Conservation (phyloP, 2,888 invertebrate genomes). For the Dermolepida albohirtum region DNA sequence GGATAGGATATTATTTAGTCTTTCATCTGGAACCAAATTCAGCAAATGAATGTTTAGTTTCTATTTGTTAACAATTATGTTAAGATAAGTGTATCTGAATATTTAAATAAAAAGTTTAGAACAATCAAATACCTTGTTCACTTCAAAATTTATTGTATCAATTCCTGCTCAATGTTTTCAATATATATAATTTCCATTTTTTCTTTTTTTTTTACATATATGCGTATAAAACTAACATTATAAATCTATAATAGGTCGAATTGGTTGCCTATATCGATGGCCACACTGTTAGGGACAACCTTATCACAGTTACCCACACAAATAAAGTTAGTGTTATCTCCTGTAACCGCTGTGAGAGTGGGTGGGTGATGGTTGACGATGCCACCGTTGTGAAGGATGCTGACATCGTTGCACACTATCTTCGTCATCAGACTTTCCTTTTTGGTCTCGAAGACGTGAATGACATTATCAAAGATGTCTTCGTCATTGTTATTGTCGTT, state of each 20-base stretch:
- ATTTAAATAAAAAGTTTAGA: too few species aligned
- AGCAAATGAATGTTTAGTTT: too few species aligned
- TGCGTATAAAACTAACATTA: slow-evolving; percentile 3
- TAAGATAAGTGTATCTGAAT: too few species aligned
- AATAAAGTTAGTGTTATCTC: slow-evolving; percentile 32
- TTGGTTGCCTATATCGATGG: slow-evolving; percentile 41
- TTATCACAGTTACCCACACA: slow-evolving; percentile 40
- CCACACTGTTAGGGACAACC: slow-evolving; percentile 38
- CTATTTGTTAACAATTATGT: too few species aligned
- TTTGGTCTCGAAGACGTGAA: slow-evolving; percentile 42
- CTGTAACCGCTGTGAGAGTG: slow-evolving; percentile 10
- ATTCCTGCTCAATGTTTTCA: slow-evolving; percentile 12
- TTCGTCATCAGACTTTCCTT: slow-evolving; percentile 34
- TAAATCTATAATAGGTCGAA: slow-evolving; percentile 39
- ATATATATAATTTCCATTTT: not conserved
- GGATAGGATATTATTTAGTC: too few species aligned
- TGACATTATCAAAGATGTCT: slow-evolving; percentile 42
- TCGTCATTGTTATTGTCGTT: slow-evolving; percentile 45
- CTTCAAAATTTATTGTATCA: slow-evolving; percentile 9
- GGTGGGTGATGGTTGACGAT: slow-evolving; percentile 9
- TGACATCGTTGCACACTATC: slow-evolving; percentile 18
- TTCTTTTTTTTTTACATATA: not conserved
- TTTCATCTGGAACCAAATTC: too few species aligned
- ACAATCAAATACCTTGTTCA: not conserved
- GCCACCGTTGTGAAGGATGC: slow-evolving; percentile 23